Percentiles rank a stretch among this genome's conserved stretches.
Evolutionary conservation across 2,797 vertebrate genomes (phyloP).

Genomic region (Peromyscus aztecus): DNA sequence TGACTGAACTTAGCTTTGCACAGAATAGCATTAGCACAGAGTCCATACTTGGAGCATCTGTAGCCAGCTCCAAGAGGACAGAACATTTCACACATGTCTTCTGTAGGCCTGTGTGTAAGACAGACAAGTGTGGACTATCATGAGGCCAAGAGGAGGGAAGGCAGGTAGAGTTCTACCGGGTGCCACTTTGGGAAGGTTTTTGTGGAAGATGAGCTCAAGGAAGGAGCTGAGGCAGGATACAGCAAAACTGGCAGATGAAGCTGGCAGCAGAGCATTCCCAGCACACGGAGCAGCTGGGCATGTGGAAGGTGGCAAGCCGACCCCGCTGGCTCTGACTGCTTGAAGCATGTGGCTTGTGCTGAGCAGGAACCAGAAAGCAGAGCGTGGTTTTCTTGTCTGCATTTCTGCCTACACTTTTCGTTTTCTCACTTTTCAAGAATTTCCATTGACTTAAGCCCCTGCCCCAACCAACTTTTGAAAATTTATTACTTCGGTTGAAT

Average conservation of each 20-base stretch:
- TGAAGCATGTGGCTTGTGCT: not conserved
- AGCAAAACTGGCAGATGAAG: not conserved
- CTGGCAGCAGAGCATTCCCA: not conserved
- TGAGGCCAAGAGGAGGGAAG: not conserved
- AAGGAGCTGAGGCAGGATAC: not conserved
- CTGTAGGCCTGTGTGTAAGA: not conserved
- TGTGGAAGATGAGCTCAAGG: not conserved
- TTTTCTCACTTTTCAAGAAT: not conserved
- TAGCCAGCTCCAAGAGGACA: not conserved
- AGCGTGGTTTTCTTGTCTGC: not conserved
- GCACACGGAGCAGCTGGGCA: not conserved
- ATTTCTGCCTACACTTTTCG: not conserved
- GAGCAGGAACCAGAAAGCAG: not conserved
- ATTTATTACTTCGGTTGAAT: not conserved
- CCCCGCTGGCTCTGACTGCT: not conserved
- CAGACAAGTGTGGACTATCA: not conserved
- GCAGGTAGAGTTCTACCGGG: not conserved
- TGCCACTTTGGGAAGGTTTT: not conserved
- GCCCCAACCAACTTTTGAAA: conserved; percentile 41
- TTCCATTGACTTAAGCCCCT: conserved; percentile 22
- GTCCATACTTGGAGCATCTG: not conserved
- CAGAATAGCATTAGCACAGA: not conserved
- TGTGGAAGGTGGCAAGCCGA: not conserved
- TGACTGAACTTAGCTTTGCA: not conserved
- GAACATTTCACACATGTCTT: not conserved